A percentile compares a stretch with the other conserved stretches of the same genome.
Evolutionary conservation across 2,113 vertebrate genomes (phyloP).

Genomic region (Nothoprocta pentlandii): DNA sequence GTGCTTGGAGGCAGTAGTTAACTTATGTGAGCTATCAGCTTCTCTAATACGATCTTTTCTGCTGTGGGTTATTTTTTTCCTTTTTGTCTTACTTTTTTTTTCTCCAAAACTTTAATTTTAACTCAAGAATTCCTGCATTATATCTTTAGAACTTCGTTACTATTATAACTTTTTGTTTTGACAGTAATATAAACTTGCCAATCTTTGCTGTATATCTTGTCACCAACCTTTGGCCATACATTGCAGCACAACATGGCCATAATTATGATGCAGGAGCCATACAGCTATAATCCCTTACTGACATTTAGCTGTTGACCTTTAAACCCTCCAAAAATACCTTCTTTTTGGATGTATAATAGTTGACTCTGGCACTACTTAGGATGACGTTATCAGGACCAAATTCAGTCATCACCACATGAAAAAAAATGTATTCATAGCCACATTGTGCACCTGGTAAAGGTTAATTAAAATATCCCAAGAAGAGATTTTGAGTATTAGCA

Average conservation of each 20-base stretch:
- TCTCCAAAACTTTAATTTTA: background rate
- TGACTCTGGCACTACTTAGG: background rate
- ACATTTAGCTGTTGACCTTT: background rate
- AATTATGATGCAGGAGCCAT: background rate
- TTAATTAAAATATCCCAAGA: background rate
- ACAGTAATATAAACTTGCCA: background rate
- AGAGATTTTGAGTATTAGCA: background rate
- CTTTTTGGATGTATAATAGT: background rate
- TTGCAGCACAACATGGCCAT: fast-evolving
- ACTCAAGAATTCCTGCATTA: background rate
- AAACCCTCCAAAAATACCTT: background rate
- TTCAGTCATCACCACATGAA: background rate
- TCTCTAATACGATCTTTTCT: background rate
- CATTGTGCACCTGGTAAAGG: background rate
- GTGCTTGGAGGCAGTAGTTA: background rate
- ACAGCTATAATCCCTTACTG: background rate
- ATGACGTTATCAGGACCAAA: background rate
- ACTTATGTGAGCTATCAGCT: fast-evolving
- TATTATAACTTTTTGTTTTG: background rate
- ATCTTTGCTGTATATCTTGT: background rate
- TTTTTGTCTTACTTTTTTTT: background rate
- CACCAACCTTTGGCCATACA: fast-evolving
- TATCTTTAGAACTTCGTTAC: background rate
- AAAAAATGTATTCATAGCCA: background rate
- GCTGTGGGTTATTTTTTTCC: background rate